Conservation (phyloP, 2,113 vertebrate species). For the Protomyctophum bolini region DNA sequence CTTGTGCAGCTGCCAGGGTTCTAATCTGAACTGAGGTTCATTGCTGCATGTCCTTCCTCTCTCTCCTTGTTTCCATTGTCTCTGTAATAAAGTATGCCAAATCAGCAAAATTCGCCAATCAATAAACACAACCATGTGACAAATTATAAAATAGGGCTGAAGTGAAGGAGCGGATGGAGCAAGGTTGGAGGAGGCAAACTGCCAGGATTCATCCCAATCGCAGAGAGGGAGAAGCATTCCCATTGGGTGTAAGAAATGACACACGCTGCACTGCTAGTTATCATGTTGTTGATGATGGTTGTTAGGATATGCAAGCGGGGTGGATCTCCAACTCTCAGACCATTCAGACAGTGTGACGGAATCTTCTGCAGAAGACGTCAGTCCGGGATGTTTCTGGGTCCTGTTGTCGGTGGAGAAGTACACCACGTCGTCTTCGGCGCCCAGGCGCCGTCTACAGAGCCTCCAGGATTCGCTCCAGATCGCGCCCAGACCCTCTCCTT, state of each 20-base stretch:
- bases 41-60: too few relatives aligned
- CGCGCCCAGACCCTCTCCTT: neutral
- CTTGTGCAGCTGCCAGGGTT: too few relatives aligned
- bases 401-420: conserved; percentile 54
- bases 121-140: too few relatives aligned
- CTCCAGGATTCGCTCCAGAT: conserved; percentile 68
- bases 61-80: too few relatives aligned
- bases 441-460: conserved; percentile 48
- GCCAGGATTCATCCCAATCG: neutral
- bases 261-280: neutral
- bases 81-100: too few relatives aligned
- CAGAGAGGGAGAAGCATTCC: neutral
- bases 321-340: conserved; percentile 59
- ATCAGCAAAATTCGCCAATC: too few relatives aligned
- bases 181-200: neutral
- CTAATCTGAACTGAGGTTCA: too few relatives aligned
- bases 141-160: too few relatives aligned
- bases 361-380: neutral
- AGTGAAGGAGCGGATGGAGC: neutral
- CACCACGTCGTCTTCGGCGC: conserved; percentile 33
- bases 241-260: neutral
- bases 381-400: conserved; percentile 13
- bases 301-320: neutral
- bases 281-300: neutral
- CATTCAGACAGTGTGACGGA: conserved; percentile 21